Evolutionary conservation across 2,113 vertebrate genomes (phyloP), one percentile per base, ranked within the genome.

Genomic region (Puma concolor): DNA sequence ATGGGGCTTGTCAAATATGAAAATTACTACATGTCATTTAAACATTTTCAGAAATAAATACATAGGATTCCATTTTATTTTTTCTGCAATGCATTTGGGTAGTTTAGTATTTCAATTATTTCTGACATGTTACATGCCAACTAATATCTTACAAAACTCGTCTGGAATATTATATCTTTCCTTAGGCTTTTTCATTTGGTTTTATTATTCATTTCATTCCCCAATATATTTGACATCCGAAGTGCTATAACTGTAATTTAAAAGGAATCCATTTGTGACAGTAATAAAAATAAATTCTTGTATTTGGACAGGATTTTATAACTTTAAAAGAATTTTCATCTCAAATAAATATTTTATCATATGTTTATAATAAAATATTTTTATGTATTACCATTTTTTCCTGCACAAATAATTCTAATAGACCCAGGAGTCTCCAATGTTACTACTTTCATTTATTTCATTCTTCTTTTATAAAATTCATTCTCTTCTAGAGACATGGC

Each of bases 171-270:
- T 67, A 60, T 33, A 80, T 71, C 82, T 72, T 93, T 80, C 19
- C 52, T 69, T 66, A 29, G 10, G 7, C 7, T 63, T 93, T 93
- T 88, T 63, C 31, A 29, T 89, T 66, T 76, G 38, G 12, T 92
- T 69, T 96, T 63, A 74, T 94, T 96, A 86, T 54, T 86, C 33
- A 82, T 74, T 96, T 94, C 63, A 92, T 36, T 64, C 11, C 8
- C 7, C 29, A n/a, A 96, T 94, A 86, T 80, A 92, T 64, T 82
- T 77, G 52, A 57, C 41, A 72, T 77, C n/a, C 67, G 19, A 14
- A 71, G 6, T 67, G 6, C 8, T 93, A 0, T 66, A 76, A 87
- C 19, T 82, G 3, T 76, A 96, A 91, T 71, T 91, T 90, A 80
- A 84, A 91, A 72, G 5, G 25, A 91, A 91, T 57, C 14, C 10